A percentile compares a stretch with the other conserved stretches of the same genome.
phyloP scores from a whole-genome alignment of 2,113 vertebrate species.

The Rhadina sibilatrix region DNA sequence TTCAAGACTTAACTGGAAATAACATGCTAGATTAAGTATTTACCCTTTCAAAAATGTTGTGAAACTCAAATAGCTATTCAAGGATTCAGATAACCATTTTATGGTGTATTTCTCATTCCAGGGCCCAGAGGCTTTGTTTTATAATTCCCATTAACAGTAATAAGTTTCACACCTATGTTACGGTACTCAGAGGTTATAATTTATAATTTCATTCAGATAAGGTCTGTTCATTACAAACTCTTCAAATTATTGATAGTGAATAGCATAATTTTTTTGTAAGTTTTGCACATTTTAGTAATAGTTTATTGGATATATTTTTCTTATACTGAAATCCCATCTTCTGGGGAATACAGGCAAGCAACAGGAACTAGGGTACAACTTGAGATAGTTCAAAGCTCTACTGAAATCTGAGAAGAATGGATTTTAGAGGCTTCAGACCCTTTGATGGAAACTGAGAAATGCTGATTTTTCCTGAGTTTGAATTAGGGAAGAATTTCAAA shows the following conservation, averaged over 20 bases:
- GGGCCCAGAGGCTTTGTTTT: constrained; percentile 25
- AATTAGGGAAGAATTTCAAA: background rate
- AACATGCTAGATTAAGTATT: constrained; percentile 39
- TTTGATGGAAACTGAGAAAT: background rate
- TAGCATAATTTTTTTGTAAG: background rate
- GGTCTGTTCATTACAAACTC: background rate
- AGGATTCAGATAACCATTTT: constrained; percentile 10
- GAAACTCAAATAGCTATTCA: constrained; percentile 3
- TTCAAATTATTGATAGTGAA: background rate
- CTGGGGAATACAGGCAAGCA: background rate
- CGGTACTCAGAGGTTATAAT: background rate
- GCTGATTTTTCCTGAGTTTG: background rate
- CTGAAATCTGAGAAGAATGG: background rate
- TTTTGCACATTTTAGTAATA: background rate
- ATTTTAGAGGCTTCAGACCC: background rate
- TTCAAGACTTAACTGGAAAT: constrained; percentile 16
- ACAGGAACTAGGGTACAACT: background rate
- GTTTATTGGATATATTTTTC: background rate
- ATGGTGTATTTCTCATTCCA: background rate
- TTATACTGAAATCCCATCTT: background rate
- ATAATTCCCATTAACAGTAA: constrained; percentile 24
- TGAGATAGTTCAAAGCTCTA: background rate
- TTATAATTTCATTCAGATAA: background rate
- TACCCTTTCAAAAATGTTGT: constrained; percentile 11
- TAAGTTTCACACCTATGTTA: constrained; percentile 17